Evolutionary conservation across 2,888 invertebrate species (phyloP), one percentile per base, ranked within the genome.

Genomic region (Dicroscelio sp.): DNA sequence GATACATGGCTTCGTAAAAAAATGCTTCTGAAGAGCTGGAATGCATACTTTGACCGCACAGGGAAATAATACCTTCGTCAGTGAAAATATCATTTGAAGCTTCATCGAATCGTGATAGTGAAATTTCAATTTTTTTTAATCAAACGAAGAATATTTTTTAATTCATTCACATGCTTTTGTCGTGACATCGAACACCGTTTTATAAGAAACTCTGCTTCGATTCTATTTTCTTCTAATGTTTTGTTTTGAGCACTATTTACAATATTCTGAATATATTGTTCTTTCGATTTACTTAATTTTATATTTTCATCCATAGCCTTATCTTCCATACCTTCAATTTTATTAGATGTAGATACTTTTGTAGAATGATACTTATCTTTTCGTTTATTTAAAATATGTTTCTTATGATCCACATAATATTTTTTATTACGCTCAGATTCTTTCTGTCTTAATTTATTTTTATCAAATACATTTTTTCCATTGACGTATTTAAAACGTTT

Each of bases 11-110:
- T n/a, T n/a, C n/a, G n/a, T n/a, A n/a, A n/a, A n/a, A n/a, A n/a
- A n/a, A n/a, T n/a, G n/a, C n/a, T n/a, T n/a, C n/a, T n/a, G n/a
- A n/a, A 38, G 35, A 20, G 48, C 25, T 48, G 31, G 73, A 31
- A 31, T 73, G 73, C 73, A 73, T 73, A 12, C 52, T 33, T 52
- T 55, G 52, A 73, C 73, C 73, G 17, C 73, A 73, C 12, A 73
- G 17, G 23, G 55, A 31, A 55, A 8, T 55, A 33, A 73, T 55
- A n/a, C 52, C 52, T 31, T 73, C 55, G 25, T 30, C n/a, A 35
- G 17, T 43, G 17, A 30, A 0, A 6, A 63, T 38, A 78, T 63
- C 63, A 38, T 63, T 20, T 3, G 38, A 27, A 33, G 6, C 25
- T 14, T 35, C 1, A 31, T 75, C 52, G 25, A 75, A 75, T 17